A percentile compares a stretch with the other conserved stretches of the same genome.
These are phyloP conservation scores for Zosterops hypoxanthus DNA, from an alignment of 2,113 vertebrate genomes.

Conservation along the genomic window DNA sequence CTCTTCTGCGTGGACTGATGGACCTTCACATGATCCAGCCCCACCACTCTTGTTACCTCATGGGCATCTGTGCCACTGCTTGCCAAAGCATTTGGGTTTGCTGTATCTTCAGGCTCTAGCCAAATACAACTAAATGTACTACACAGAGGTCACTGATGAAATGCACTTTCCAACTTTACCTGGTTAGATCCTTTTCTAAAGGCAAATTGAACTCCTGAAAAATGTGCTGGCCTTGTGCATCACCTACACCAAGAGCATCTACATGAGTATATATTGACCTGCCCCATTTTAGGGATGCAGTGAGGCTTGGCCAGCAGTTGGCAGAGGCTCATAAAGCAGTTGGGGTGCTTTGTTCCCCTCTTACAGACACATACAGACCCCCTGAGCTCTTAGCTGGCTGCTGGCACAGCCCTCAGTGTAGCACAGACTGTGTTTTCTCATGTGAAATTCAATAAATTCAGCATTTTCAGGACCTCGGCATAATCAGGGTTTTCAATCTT, in stretches of 20 bases:
- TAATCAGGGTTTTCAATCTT: slow-evolving; percentile 66
- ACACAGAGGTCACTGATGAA: background rate
- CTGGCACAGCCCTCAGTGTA: background rate
- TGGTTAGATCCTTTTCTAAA: background rate
- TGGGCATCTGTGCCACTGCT: background rate
- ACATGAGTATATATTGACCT: background rate
- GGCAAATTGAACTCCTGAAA: background rate
- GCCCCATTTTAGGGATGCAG: background rate
- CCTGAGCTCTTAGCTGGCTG: background rate
- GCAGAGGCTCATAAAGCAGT: background rate
- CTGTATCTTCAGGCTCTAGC: background rate
- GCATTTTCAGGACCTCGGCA: slow-evolving; percentile 21
- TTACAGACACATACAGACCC: background rate
- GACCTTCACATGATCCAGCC: background rate
- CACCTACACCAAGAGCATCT: background rate
- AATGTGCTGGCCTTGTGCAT: accelerated
- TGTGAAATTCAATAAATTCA: slow-evolving; percentile 55
- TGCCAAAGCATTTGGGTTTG: background rate
- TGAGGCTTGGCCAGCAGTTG: background rate
- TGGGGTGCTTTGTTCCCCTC: background rate
- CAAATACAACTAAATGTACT: background rate
- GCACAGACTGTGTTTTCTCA: slow-evolving; percentile 28
- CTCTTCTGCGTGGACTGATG: background rate
- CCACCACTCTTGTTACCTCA: background rate
- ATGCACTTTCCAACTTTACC: background rate